phyloP scores from a whole-genome alignment of 1,140 invertebrate genomes.

The Macrotrachela quadricornifera region DNA sequence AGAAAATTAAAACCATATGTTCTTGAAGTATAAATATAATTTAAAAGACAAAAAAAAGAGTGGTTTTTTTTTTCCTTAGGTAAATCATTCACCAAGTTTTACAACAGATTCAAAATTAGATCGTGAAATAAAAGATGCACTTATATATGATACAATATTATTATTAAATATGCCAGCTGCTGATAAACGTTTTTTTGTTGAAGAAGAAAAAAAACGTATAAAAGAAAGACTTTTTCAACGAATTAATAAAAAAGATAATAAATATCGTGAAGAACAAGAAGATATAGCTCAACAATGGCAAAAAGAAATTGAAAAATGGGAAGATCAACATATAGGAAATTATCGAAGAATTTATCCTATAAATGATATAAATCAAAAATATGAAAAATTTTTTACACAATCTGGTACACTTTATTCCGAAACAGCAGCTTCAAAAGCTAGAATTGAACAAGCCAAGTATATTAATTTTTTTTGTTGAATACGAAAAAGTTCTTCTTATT shows the following conservation, averaged over 20 bases:
- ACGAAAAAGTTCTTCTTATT: too few relatives aligned
- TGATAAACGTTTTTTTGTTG: conserved; percentile 48
- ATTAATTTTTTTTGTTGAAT: too few relatives aligned
- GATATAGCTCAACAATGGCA: conserved; percentile 21
- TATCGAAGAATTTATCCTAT: conserved; percentile 40
- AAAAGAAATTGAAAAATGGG: conserved; percentile 47
- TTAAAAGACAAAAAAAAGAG: background rate
- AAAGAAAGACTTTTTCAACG: conserved; percentile 27
- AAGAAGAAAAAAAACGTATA: conserved; percentile 32
- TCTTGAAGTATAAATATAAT: conserved; percentile 46
- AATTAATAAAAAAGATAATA: conserved; percentile 25
- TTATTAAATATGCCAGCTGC: conserved; percentile 57
- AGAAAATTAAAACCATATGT: conserved; percentile 57
- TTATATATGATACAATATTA: conserved; percentile 57
- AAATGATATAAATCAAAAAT: conserved; percentile 32
- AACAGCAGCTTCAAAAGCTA: conserved; percentile 49
- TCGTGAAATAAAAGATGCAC: conserved; percentile 53
- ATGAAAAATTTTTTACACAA: conserved; percentile 49
- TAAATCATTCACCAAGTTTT: conserved; percentile 75
- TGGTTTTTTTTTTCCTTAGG: conserved; percentile 24
- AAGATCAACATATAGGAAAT: conserved; percentile 50
- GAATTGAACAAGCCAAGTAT: conserved; percentile 24
- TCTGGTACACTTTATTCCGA: conserved; percentile 49
- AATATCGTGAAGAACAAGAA: conserved; percentile 29
- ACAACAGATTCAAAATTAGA: conserved; percentile 61